Evolutionary conservation across 2,797 vertebrate genomes (phyloP).

Genomic region (Enteromius fasciolatus): DNA sequence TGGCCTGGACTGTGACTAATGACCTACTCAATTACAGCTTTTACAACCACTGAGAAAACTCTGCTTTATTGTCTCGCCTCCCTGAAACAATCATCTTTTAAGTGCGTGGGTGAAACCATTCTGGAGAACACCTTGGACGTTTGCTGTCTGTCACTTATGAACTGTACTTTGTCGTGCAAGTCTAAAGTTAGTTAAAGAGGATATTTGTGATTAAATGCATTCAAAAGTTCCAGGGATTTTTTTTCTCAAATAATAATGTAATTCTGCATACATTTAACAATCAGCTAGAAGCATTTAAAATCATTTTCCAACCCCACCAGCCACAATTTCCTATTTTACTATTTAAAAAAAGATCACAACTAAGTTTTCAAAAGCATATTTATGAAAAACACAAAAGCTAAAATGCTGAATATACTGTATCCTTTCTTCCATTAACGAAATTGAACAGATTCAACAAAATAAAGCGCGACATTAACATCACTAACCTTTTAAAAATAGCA

Average conservation of each 20-base stretch:
- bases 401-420: neutral
- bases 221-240: neutral
- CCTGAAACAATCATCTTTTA: conserved; percentile 27
- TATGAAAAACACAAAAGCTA: neutral
- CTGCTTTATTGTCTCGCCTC: conserved; percentile 41
- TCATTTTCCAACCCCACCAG: neutral
- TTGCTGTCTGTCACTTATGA: neutral
- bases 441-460: neutral
- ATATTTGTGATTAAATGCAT: neutral
- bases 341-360: neutral
- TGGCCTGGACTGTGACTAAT: conserved; percentile 53
- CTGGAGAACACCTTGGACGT: neutral
- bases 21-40: conserved; percentile 55
- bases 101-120: neutral
- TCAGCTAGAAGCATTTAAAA: neutral
- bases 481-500: neutral
- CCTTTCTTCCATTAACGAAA: neutral
- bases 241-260: neutral
- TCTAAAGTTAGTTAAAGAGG: neutral
- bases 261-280: neutral
- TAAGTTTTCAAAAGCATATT: neutral
- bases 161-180: neutral
- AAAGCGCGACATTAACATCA: neutral
- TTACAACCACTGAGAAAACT: conserved; percentile 46
- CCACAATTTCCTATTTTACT: neutral